Conservation (phyloP, 2,113 vertebrate species). For the Pogonocichla stellata region DNA sequence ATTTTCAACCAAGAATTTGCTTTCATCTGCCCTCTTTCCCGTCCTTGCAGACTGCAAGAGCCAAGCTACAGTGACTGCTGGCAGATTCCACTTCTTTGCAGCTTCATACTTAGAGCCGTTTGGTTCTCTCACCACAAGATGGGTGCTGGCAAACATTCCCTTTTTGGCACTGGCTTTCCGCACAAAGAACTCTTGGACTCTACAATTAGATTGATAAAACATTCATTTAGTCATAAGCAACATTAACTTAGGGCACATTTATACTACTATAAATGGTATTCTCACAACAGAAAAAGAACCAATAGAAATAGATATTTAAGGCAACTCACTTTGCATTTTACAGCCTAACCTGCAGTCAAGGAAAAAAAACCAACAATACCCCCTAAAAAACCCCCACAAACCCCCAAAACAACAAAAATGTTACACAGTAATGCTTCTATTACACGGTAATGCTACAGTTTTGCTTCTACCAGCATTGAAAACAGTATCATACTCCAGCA, state of each 20-base stretch:
- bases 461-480: neutral
- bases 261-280: neutral
- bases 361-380: neutral
- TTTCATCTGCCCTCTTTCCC: slow-evolving; percentile 83
- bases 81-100: slow-evolving; percentile 91
- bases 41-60: slow-evolving; percentile 85
- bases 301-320: neutral
- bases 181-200: slow-evolving; percentile 97
- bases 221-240: neutral
- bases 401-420: neutral
- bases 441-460: neutral
- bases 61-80: slow-evolving; percentile 88
- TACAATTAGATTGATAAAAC: slow-evolving; percentile 58
- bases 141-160: slow-evolving; percentile 92
- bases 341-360: neutral
- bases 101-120: slow-evolving; percentile 94
- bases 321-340: neutral
- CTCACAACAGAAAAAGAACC: neutral
- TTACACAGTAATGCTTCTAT: neutral
- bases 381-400: neutral
- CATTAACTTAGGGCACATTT: neutral
- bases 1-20: slow-evolving; percentile 82
- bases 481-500: neutral
- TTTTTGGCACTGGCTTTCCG: slow-evolving; percentile 87
- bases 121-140: slow-evolving; percentile 86